phyloP scores from a whole-genome alignment of 2,113 vertebrate species.

The Nanorana parkeri region DNA sequence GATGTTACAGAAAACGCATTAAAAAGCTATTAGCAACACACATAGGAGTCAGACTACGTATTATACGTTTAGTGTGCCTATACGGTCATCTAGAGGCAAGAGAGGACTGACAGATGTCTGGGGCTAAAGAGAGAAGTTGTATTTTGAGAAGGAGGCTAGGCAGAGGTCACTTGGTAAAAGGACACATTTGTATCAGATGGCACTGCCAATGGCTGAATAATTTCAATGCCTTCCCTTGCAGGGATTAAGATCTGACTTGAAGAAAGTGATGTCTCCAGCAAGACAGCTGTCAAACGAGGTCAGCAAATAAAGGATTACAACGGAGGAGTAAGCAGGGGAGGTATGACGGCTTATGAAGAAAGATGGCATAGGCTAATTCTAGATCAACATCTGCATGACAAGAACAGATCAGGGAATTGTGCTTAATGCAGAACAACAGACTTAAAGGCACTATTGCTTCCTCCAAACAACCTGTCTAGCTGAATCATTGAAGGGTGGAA shows the following conservation, averaged over 20 bases:
- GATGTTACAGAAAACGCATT: conserved; percentile 52
- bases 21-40: conserved; percentile 52
- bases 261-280: conserved; percentile 72
- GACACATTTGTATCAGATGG: conserved; percentile 66
- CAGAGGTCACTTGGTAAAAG: conserved; percentile 72
- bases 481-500: not conserved
- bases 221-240: conserved; percentile 69
- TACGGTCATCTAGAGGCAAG: conserved; percentile 31
- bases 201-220: conserved; percentile 64
- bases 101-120: conserved; percentile 52
- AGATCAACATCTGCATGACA: conserved; percentile 65
- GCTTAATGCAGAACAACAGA: conserved; percentile 8
- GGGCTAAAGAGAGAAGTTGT: not conserved
- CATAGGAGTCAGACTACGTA: conserved; percentile 20
- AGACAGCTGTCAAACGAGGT: conserved; percentile 72
- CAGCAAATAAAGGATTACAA: conserved; percentile 76
- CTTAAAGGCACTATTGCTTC: not conserved
- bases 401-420: conserved; percentile 58
- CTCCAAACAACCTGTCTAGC: conserved; percentile 25
- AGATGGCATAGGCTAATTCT: conserved; percentile 62
- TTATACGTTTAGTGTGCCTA: conserved; percentile 29
- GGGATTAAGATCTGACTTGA: conserved; percentile 76
- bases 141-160: conserved; percentile 58
- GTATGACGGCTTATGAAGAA: conserved; percentile 58
- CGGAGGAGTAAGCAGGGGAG: conserved; percentile 66